Evolutionary conservation across 2,113 vertebrate genomes (phyloP), one percentile per base, ranked within the genome.

Genomic region (Nyctereutes procyonoides): DNA sequence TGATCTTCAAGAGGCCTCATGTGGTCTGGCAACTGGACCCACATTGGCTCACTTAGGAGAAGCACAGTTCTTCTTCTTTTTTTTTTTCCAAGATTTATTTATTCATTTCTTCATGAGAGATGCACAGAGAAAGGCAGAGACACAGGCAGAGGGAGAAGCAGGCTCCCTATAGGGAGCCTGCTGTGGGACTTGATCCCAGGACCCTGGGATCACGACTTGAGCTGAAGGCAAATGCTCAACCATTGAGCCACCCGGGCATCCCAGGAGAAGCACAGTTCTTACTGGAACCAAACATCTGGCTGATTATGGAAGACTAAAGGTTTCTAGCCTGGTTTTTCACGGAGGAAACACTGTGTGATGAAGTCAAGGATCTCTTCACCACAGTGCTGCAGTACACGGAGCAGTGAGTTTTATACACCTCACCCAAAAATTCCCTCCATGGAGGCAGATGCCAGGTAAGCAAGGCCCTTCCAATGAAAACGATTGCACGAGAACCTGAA

Each of bases 1-100:
- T 1, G n/a, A 35, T 38, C 28, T 48, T 4, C 5, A 4, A 11
- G 58, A 73, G 5, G 15, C 38, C 24, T 73, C 51, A 1, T 0
- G 16, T 11, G 26, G 28, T 73, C 43, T 19, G 16, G 63, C 58
- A 55, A 19, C 43, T 24, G 55, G 38, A 26, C 28, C 14, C 22
- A 55, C 5, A 20, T 10, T n/a, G 20, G 53, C 67, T 88, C 5
- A 3, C 56, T 53, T 38, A 35, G 73, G 13, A 87, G 88, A n/a
- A 86, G 83, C 28, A 26, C 7, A 43, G 28, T 43, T 71, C 73
- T 86, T 30, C 43, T 43, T 43, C 43, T 43, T 43, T 7, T 43
- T 43, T 43, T 43, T 43, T 43, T 43, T 43, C 43, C 43, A 43
- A 43, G 43, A 43, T 43, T 43, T 43, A 43, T 43, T 43, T 43